Base-by-base conservation (phyloP, 2,888 invertebrate genomes). In the Petrolisthes manimaculis region DNA sequence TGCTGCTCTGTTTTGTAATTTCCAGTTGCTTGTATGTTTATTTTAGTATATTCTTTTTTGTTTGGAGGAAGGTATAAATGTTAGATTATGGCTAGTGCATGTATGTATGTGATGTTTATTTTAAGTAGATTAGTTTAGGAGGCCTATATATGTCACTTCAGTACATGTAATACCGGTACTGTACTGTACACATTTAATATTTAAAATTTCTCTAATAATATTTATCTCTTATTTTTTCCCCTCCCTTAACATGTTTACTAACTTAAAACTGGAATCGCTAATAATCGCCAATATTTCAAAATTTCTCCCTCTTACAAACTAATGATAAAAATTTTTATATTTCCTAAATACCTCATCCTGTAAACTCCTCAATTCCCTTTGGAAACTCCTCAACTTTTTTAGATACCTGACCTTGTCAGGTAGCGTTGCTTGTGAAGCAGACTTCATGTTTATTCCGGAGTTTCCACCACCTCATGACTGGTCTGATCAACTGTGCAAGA, bases 371-470 rank as follows among this genome's bases (percentile, higher is more conserved):
- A n/a, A 55, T 24, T 8, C 61, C 81, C 67, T 56, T 67, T 51
- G 21, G 67, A 12, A 37, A 81, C 67, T 37, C 61, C 18, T 54
- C 56, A 51, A 84, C 56, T 21, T 71, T n/a, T 54, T 18, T 84
- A 94, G 94, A 21, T 95, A 95, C 92, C 92, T 95, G 88, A 94
- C 94, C 12, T 92, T 95, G 88, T 94, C 94, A 14, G 94, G 94
- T 91, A 94, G 94, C 89, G 92, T 95, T 92, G 94, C 94, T 18
- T 93, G 93, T 84, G 95, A 95, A 92, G 95, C 95, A 71, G 94
- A 95, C 92, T 95, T 93, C 93, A 94, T 94, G 83, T 95, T 95
- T 92, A 94, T 95, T 79, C 95, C 95, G n/a, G 95, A 95, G 92
- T 94, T 94, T 94, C 95, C 95, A 3, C 94, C 95, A 84, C 94